Conservation (phyloP, 1,140 invertebrate species). For the Neodiprion pinetum region DNA sequence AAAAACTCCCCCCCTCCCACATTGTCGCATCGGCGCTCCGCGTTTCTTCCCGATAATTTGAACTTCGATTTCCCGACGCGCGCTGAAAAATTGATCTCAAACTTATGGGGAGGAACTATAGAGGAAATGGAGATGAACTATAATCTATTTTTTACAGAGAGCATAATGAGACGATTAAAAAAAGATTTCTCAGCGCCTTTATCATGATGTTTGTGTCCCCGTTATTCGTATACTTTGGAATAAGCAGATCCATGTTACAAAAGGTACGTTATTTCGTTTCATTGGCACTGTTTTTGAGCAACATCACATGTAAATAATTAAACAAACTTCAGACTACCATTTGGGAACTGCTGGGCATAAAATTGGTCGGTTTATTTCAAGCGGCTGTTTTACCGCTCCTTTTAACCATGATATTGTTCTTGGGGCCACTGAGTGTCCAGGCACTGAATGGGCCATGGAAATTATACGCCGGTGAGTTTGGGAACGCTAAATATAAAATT, state of each 20-base stretch:
- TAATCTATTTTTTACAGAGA: conserved; percentile 69
- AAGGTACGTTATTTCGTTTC: conserved; percentile 56
- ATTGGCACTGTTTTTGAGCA: conserved; percentile 17
- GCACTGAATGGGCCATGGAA: conserved; percentile 72
- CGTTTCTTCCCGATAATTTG: too few species aligned
- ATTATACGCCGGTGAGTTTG: conserved; percentile 71
- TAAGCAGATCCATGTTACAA: conserved; percentile 66
- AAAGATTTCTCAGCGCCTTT: conserved; percentile 85
- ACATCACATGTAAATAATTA: conserved; percentile 12
- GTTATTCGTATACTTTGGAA: conserved; percentile 74
- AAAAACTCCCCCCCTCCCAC: too few species aligned
- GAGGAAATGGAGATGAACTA: conserved; percentile 11
- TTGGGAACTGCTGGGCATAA: conserved; percentile 78
- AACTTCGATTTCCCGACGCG: too few species aligned
- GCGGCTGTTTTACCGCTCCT: conserved; percentile 79
- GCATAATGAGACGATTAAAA: conserved; percentile 88
- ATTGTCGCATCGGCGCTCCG: too few species aligned
- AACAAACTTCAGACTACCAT: conserved; percentile 65
- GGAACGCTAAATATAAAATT: not conserved
- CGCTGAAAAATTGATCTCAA: too few species aligned
- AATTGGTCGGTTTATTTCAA: conserved; percentile 74
- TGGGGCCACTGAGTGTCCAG: conserved; percentile 82
- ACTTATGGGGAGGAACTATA: too few species aligned
- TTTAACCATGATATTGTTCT: conserved; percentile 84
- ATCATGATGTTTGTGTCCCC: conserved; percentile 82